Evolutionary conservation across 2,797 vertebrate species (phyloP), one percentile per base, ranked within the genome.

Genomic region (Limnodromus scolopaceus): DNA sequence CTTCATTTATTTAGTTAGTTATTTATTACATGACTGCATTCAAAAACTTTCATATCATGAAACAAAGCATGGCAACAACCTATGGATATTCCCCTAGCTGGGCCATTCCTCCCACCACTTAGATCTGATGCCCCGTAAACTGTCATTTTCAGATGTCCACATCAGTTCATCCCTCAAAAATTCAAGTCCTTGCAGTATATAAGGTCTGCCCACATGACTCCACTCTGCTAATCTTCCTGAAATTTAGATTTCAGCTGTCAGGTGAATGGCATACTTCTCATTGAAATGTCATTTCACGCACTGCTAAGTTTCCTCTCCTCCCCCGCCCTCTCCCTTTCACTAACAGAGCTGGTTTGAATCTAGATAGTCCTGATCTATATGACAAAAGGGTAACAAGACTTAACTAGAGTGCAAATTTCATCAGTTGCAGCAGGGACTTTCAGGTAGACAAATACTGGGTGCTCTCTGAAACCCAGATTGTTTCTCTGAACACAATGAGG

Each of bases 171-270:
- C 30, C 23, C 19, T 92, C 85, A 82, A 70, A 85, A 79, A 79
- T 82, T 66, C 77, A 77, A 74, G 38, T 27, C 41, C 30, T 64
- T 68, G 16, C 30, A 39, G 27, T 45, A 66, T 11, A 14, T 53
- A 68, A 71, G 19, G 3, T 68, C 51, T 93, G 25, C 24, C 63
- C 74, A 74, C 3, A 2, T 75, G 84, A 84, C 72, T 85, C 55
- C 38, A 64, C 0, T 0, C 19, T 80, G 48, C 51, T 84, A 39
- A 36, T 87, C 77, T 57, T 74, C 1, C 8, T 34, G 57, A 96
- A 95, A 95, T 94, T 79, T 77, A 93, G 85, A 95, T 95, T 93
- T 95, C 77, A 85, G 30, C 83, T 93, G 85, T 87, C 90, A 91
- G 53, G 45, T 93, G 74, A 91, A 77, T 46, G 41, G 74, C 57